phyloP scores from a whole-genome alignment of 2,797 vertebrate genomes.

The Neostethus bicornis region DNA sequence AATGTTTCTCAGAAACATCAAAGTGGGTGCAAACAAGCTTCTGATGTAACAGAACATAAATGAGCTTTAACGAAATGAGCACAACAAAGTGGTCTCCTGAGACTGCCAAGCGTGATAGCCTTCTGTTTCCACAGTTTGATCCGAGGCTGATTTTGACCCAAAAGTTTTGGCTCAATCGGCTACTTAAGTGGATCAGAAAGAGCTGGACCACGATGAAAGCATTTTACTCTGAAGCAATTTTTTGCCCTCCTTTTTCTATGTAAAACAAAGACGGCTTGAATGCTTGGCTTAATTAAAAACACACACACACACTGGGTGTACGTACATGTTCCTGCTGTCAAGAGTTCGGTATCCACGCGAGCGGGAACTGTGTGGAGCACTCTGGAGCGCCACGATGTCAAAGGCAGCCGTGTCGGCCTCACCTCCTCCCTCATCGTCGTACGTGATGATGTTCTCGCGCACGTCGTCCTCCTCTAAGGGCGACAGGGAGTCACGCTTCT shows the following conservation, averaged over 20 bases:
- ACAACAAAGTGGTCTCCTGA: conserved; percentile 60
- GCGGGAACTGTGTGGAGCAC: conserved; percentile 80
- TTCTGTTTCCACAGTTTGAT: conserved; percentile 53
- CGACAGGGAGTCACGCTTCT: conserved; percentile 88
- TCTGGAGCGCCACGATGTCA: conserved; percentile 90
- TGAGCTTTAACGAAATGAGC: conserved; percentile 51
- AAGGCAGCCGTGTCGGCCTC: conserved; percentile 93
- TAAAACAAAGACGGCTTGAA: conserved; percentile 11
- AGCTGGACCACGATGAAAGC: conserved; percentile 43
- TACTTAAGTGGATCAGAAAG: conserved; percentile 53
- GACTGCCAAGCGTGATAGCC: conserved; percentile 54
- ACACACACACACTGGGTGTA: conserved; percentile 2
- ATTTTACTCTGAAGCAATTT: conserved; percentile 16
- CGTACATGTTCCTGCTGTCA: conserved; percentile 84
- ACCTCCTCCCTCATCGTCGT: conserved; percentile 91
- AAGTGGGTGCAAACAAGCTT: conserved; percentile 58
- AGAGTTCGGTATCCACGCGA: conserved; percentile 79
- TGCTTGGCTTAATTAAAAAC: conserved; percentile 29
- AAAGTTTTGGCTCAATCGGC: conserved; percentile 30
- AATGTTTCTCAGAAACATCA: conserved; percentile 63
- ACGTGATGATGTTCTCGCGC: conserved; percentile 93
- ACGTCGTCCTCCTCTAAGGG: conserved; percentile 91
- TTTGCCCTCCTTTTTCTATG: conserved; percentile 5
- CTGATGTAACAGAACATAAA: conserved; percentile 59
- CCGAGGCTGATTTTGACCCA: conserved; percentile 46